Evolutionary conservation across 2,797 vertebrate genomes (phyloP), one percentile per base, ranked within the genome.

Genomic region (Anableps anableps): DNA sequence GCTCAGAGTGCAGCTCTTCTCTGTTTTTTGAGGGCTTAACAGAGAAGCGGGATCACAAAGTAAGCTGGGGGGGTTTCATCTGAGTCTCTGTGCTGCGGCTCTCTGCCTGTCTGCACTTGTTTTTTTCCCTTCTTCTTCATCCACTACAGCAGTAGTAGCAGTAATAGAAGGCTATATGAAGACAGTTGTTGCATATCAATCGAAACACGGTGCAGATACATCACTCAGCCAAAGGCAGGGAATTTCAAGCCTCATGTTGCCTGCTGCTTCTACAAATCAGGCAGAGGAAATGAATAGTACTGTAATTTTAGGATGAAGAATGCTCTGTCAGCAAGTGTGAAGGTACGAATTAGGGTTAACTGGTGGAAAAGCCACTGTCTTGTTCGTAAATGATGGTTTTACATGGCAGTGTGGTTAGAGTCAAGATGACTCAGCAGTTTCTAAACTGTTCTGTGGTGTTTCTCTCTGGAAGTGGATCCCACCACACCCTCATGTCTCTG

Each of bases 141-240:
- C 72, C 83, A 72, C 78, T 80, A 82, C 87, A 86, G 83, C 78
- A 85, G 76, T 75, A 86, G 86, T 48, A 91, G 81, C 38, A 85
- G 92, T 76, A 70, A 6, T 26, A 70, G 66, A 70, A 85, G 84
- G 84, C 85, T 91, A 79, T 84, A 79, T 82, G 85, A 90, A 78
- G 89, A 94, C 89, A 84, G 85, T 85, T 68, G 85, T 87, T 90
- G 93, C 92, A 94, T 94, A 93, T 93, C 92, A 95, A 95, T 93
- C 91, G 89, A 85, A 79, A 66, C 16, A 3, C 76, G 75, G 53
- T 43, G 83, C 78, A 83, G 80, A 85, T 85, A 75, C 79, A 84
- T 79, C 79, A 38, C 51, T 0, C 68, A 41, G 74, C 80, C 41
- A 72, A 48, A 85, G 64, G 62, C 48, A 66, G 74, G 72, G 76